These are phyloP conservation scores for Acleris literana DNA, from an alignment of 2,888 invertebrate genomes.

Conservation along the genomic window DNA sequence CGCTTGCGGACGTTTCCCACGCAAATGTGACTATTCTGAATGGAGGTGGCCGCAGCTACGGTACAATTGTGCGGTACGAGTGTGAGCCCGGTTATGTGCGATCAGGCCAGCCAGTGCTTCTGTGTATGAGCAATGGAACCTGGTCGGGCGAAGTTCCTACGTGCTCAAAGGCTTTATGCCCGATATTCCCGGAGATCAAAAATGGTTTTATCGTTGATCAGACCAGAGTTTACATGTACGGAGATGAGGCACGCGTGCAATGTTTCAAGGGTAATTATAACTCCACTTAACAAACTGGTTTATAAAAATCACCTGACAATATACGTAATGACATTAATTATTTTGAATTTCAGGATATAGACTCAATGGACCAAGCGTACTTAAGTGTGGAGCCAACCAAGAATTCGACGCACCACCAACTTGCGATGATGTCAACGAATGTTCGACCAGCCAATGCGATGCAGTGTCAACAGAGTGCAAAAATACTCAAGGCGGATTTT, in stretches of 20 bases:
- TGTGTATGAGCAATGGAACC: slow-evolving; percentile 97
- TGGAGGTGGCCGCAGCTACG: slow-evolving; percentile 95
- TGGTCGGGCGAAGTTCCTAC: slow-evolving; percentile 96
- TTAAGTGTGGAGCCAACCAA: slow-evolving; percentile 93
- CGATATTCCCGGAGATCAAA: slow-evolving; percentile 90
- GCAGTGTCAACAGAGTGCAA: slow-evolving; percentile 94
- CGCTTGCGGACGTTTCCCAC: slow-evolving; percentile 93
- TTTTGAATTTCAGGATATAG: slow-evolving; percentile 86
- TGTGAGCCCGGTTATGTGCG: slow-evolving; percentile 96
- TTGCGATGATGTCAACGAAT: slow-evolving; percentile 97
- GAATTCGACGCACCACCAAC: slow-evolving; percentile 92
- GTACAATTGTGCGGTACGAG: slow-evolving; percentile 95
- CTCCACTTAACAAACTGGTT: background rate
- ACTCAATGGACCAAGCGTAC: slow-evolving; percentile 91
- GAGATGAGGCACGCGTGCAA: slow-evolving; percentile 95
- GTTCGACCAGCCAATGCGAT: slow-evolving; percentile 94
- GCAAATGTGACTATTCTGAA: slow-evolving; percentile 94
- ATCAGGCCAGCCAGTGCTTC: slow-evolving; percentile 93
- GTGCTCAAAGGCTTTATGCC: slow-evolving; percentile 90
- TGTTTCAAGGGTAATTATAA: slow-evolving; percentile 88
- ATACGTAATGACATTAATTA: background rate
- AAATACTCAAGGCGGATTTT: slow-evolving; percentile 94
- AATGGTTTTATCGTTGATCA: slow-evolving; percentile 94
- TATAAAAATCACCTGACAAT: background rate
- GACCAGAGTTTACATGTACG: slow-evolving; percentile 89